A percentile compares a stretch with the other conserved stretches of the same genome.
These are phyloP conservation scores for Listronotus bonariensis DNA, from an alignment of 1,140 invertebrate genomes.

Conservation along the genomic window DNA sequence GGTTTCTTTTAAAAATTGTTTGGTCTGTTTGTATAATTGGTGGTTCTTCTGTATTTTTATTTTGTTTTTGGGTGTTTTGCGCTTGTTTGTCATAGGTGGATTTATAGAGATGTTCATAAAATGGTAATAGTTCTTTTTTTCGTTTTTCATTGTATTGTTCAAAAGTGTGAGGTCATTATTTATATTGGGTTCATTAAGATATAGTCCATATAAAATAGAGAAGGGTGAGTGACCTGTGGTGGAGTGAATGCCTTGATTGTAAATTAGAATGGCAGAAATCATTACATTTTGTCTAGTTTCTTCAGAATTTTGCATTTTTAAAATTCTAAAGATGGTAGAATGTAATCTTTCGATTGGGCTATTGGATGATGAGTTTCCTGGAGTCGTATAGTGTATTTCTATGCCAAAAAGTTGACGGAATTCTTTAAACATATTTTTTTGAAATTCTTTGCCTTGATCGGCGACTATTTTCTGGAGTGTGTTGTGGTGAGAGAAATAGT, in stretches of 20 bases:
- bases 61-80: too few relatives aligned
- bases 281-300: constrained; percentile 29
- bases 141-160: too few relatives aligned
- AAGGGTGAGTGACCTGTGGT: too few relatives aligned
- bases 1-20: too few relatives aligned
- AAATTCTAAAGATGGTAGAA: constrained; percentile 40
- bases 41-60: too few relatives aligned
- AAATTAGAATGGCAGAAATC: constrained; percentile 31
- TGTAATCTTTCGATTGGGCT: constrained; percentile 42
- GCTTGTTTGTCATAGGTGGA: too few relatives aligned
- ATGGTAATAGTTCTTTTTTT: too few relatives aligned
- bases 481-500: constrained; percentile 40
- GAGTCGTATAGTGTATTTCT: constrained; percentile 33
- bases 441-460: constrained; percentile 42
- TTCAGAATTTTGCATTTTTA: constrained; percentile 23
- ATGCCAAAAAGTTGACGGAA: constrained; percentile 39
- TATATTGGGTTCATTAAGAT: too few relatives aligned
- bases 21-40: too few relatives aligned
- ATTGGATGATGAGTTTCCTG: constrained; percentile 38
- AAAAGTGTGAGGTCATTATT: too few relatives aligned
- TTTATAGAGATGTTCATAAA: too few relatives aligned
- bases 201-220: too few relatives aligned
- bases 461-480: constrained; percentile 40
- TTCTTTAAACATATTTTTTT: constrained; percentile 41
- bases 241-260: constrained; percentile 44